Base-by-base conservation (phyloP, 23 tunicate species). In the Phallusia fumigata region DNA sequence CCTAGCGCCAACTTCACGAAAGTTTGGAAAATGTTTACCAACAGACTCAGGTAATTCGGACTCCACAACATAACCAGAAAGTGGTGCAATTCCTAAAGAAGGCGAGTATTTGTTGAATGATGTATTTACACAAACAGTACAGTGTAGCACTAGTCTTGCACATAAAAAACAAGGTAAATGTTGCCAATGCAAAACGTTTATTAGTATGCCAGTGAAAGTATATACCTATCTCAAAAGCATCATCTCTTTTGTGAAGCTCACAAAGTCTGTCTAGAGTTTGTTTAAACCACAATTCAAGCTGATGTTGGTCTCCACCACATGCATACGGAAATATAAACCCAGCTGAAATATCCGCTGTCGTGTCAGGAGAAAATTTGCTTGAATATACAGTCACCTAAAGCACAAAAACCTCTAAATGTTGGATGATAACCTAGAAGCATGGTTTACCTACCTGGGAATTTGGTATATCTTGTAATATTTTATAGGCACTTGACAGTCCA, bases 331-430 rank as follows among this genome's bases (percentile, higher is more conserved):
- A 85, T 65, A 89, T 79, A 30, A 87, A 88, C 0, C 98, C 98
- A 74, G 94, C 98, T 0, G 98, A 85, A 22, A 86, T 73, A 78
- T 94, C 98, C 24, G 85, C 98, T 10, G 98, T 94, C 13, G 98
- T 94, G 36, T 94, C 52, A 18, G 98, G 98, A 33, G 90, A 81
- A 53, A 49, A 82, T 30, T 82, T 74, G 11, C 74, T 81, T 58
- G 83, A 89, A 79, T 80, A 94, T 11, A 94, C 78, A 16, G 91
- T 87, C 15, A 91, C 80, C 90, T 91, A 80, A 33, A 79, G 52
- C 0, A 75, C 21, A 80, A 24, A 1, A 36, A 82, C n/a, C n/a
- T n/a, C n/a, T n/a, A 65, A n/a, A 30, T 40, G 33, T 12, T 58
- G 69, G 15, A 58, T 58, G 69, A 1, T 58, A 58, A 24, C 3